These are phyloP conservation scores for Entomobrya proxima DNA, from an alignment of 2,888 invertebrate genomes.

Conservation along the genomic window DNA sequence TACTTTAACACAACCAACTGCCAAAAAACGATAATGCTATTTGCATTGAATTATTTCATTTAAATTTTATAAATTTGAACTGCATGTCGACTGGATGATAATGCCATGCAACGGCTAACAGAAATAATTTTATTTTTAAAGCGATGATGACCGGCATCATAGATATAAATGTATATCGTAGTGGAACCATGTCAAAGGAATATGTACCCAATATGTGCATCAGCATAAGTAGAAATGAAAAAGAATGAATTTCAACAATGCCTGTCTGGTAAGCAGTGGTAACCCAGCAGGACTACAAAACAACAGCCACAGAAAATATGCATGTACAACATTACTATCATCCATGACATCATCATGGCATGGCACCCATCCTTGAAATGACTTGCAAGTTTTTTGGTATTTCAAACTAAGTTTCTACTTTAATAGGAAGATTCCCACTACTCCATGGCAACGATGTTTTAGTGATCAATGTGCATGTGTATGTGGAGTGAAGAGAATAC, in stretches of 20 bases:
- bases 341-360: constrained; percentile 25
- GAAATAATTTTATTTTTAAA: no score
- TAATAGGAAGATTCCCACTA: constrained; percentile 51
- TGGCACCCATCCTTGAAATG: constrained; percentile 76
- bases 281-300: constrained; percentile 63
- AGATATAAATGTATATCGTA: no score
- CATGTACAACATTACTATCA: not conserved
- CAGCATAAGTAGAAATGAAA: constrained; percentile 30
- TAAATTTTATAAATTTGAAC: no score
- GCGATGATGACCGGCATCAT: no score
- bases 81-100: no score
- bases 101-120: no score
- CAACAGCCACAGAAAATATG: constrained; percentile 12
- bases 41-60: no score
- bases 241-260: constrained; percentile 64
- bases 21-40: no score
- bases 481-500: no score
- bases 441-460: constrained; percentile 58
- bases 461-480: no score
- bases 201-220: not conserved
- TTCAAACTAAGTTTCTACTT: constrained; percentile 28
- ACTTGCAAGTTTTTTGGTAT: constrained; percentile 74
- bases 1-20: no score
- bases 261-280: constrained; percentile 51
- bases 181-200: no score